These are phyloP conservation scores for Loris lydekkerianus DNA, from an alignment of 2,797 vertebrate species.

Conservation along the genomic window DNA sequence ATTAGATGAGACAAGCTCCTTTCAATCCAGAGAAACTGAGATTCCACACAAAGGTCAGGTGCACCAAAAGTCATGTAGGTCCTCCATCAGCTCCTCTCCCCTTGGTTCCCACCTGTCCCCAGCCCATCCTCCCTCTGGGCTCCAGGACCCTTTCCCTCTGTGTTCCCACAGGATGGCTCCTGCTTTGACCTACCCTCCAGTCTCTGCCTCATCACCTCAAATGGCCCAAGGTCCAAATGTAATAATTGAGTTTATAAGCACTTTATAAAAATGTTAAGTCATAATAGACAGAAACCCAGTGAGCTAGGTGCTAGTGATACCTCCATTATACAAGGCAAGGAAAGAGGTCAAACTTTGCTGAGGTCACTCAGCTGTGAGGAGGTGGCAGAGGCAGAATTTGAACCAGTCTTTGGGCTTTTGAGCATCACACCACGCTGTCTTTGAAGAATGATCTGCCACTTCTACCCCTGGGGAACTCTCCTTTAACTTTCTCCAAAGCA, in stretches of 20 bases:
- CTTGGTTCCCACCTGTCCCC: background rate
- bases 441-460: background rate
- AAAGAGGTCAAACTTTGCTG: background rate
- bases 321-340: rapidly evolving
- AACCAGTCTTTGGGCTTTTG: background rate
- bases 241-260: background rate
- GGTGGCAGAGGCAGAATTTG: background rate
- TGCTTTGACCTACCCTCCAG: background rate
- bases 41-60: background rate
- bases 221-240: background rate
- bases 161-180: background rate
- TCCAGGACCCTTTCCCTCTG: background rate
- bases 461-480: background rate
- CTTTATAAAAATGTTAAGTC: background rate
- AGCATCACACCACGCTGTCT: background rate
- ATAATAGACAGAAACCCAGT: background rate
- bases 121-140: background rate
- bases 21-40: background rate
- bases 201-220: background rate
- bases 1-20: background rate
- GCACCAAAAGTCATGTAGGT: background rate
- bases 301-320: background rate
- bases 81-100: background rate
- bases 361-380: background rate
- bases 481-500: background rate